phyloP scores from a whole-genome alignment of 2,113 vertebrate genomes.

The Microcebus tavaratra region DNA sequence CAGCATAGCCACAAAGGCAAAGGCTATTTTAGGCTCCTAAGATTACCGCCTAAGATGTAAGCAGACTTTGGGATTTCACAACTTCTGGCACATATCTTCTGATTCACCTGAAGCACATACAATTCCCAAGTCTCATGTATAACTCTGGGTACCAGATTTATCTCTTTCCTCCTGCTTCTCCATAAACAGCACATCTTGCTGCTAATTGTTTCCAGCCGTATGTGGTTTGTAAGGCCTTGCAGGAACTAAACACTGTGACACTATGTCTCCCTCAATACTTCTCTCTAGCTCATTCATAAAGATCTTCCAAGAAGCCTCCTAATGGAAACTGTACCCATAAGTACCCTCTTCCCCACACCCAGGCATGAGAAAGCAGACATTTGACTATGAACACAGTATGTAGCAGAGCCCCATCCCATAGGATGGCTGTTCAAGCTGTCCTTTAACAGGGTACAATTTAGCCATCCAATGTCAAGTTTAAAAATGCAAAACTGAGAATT shows the following conservation, averaged over 20 bases:
- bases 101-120: background rate
- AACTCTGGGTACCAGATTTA: slow-evolving; percentile 47
- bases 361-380: slow-evolving; percentile 36
- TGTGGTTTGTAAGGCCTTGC: background rate
- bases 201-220: slow-evolving; percentile 42
- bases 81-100: background rate
- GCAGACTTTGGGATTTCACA: background rate
- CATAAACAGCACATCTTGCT: accelerated
- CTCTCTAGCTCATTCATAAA: slow-evolving; percentile 31
- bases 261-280: background rate
- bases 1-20: background rate
- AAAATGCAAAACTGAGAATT: background rate
- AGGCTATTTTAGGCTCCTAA: slow-evolving; percentile 1
- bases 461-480: background rate
- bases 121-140: slow-evolving; percentile 40
- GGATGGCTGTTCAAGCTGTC: background rate
- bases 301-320: slow-evolving; percentile 50
- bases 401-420: background rate
- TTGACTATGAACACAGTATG: background rate
- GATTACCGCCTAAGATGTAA: background rate
- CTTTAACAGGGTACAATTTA: background rate
- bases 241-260: background rate
- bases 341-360: accelerated
- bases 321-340: slow-evolving; percentile 55
- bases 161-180: slow-evolving; percentile 33